Evolutionary conservation across 2,113 vertebrate species (phyloP), one percentile per base, ranked within the genome.

Genomic region (Coregonus clupeaformis): DNA sequence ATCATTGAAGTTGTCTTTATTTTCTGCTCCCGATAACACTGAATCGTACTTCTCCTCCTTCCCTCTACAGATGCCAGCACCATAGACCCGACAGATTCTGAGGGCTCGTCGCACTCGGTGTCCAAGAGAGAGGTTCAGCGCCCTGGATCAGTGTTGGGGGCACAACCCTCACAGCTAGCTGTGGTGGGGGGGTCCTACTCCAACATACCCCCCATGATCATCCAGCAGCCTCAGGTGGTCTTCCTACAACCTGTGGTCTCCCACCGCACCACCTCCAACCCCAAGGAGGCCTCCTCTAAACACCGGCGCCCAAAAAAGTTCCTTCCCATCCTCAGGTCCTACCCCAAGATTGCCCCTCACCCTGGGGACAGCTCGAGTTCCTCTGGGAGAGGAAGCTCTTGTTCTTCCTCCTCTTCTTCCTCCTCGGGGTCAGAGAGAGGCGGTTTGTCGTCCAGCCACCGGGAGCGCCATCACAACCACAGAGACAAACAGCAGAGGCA

Each of bases 331-430:
- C 90, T 96, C 55, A 97, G 97, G 82, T 96, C 95, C 63, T 98
- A 96, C 72, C 93, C 97, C 69, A 98, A 95, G 92, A 98, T 97
- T 72, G 96, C 96, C 36, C 96, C 96, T 0, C 94, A 98, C 74
- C 97, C 96, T 0, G 94, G 95, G 72, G 95, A 96, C 82, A 88
- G 82, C 49, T 81, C 83, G 2, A 79, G 81, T 76, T 90, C 88
- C 20, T 91, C 89, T 0, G 86, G 89, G 1, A 87, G 89, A 84
- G 88, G 88, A 69, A 79, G 67, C 9, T 83, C 80, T 24, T 75
- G 76, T 0, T 85, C 77, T 12, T 88, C 86, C 0, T 85, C 77
- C 11, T 64, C 71, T 27, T 80, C 76, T 25, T 88, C 86, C 1
- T 71, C 69, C 6, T 85, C 73, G 1, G 72, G 73, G 6, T 86